Evolutionary conservation across 1,140 invertebrate species (phyloP), one percentile per base, ranked within the genome.

Genomic region (Penaeus chinensis): DNA sequence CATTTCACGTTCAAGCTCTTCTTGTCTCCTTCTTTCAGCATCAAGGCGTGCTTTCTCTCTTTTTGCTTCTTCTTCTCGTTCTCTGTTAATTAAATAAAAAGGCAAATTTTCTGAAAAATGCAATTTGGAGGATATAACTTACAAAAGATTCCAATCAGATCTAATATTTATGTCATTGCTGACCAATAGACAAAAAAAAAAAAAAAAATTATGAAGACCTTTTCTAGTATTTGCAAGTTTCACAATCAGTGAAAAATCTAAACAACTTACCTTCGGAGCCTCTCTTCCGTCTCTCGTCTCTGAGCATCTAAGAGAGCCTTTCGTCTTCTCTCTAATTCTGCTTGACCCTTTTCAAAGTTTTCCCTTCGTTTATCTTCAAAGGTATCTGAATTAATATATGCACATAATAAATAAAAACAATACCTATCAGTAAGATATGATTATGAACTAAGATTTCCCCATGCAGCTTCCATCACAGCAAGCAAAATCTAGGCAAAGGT

Each of bases 321-420:
- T 62, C 99, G 93, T 84, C 98, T 93, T 87, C 97, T 93, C 91
- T 99, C 98, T 74, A 99, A 93, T 93, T 99, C 99, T 0, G 98
- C 98, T 92, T 99, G 98, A 2, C 99, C 99, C 91, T 98, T 97
- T 85, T 99, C 98, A 93, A 97, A 98, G 93, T 99, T 99, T 92
- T 99, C 98, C 92, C 98, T 96, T 32, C 98, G 94, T 92, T 98
- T 97, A 92, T 99, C 98, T 92, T 99, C 98, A 93, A 99, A 99
- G 2, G 97, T 97, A 82, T 95, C 96, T 95, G 91, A 71, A 79
- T 32, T 32, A 24, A 20, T n/a, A 71, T 71, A 71, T 32, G 18
- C 10, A 71, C 18, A 32, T 1, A 71, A 71, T 0, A 71, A 16
- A 47, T 13, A 11, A 54, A 54, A 54, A 54, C 1, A 11, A 54